A percentile compares a stretch with the other conserved stretches of the same genome.
phyloP scores from a whole-genome alignment of 2,797 vertebrate genomes.

The Apogon talboti region DNA sequence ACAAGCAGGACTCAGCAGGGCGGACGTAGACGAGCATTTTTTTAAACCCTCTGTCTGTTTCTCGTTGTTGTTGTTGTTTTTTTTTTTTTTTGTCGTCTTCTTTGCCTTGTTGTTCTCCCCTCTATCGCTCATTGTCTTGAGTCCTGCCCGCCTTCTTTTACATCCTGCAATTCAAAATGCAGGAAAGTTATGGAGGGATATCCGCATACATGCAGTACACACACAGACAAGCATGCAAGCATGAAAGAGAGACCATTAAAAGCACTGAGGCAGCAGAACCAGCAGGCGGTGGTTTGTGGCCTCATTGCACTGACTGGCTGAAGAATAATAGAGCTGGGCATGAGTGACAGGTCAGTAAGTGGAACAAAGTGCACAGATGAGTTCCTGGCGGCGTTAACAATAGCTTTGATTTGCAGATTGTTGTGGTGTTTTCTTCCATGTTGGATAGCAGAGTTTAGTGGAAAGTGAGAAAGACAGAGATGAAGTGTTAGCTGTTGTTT shows the following conservation, averaged over 20 bases:
- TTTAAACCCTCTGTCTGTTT: slow-evolving; percentile 23
- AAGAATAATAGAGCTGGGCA: slow-evolving; percentile 71
- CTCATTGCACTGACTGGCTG: slow-evolving; percentile 61
- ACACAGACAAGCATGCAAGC: slow-evolving; percentile 46
- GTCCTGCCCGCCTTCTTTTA: slow-evolving; percentile 41
- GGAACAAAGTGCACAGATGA: slow-evolving; percentile 63
- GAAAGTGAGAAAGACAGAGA: slow-evolving; percentile 33
- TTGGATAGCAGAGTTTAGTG: slow-evolving; percentile 33
- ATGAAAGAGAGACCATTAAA: slow-evolving; percentile 65
- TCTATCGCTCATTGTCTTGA: slow-evolving; percentile 47
- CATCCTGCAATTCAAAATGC: slow-evolving; percentile 57
- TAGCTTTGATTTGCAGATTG: slow-evolving; percentile 54
- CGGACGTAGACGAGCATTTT: slow-evolving; percentile 41
- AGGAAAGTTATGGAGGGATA: slow-evolving; percentile 52
- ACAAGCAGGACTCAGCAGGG: slow-evolving; percentile 60
- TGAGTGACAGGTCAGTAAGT: slow-evolving; percentile 70
- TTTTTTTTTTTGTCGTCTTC: slow-evolving; percentile 40
- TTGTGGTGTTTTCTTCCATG: slow-evolving; percentile 38
- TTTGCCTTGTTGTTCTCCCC: slow-evolving; percentile 21
- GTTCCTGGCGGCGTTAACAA: slow-evolving; percentile 50
- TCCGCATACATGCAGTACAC: slow-evolving; percentile 36
- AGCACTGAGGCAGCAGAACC: slow-evolving; percentile 78
- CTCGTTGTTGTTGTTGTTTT: too few relatives aligned
- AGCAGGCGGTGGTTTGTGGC: slow-evolving; percentile 73
- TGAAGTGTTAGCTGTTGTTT: slow-evolving; percentile 41